Evolutionary conservation across 2,113 vertebrate species (phyloP).

Genomic region (Reinhardtius hippoglossoides): DNA sequence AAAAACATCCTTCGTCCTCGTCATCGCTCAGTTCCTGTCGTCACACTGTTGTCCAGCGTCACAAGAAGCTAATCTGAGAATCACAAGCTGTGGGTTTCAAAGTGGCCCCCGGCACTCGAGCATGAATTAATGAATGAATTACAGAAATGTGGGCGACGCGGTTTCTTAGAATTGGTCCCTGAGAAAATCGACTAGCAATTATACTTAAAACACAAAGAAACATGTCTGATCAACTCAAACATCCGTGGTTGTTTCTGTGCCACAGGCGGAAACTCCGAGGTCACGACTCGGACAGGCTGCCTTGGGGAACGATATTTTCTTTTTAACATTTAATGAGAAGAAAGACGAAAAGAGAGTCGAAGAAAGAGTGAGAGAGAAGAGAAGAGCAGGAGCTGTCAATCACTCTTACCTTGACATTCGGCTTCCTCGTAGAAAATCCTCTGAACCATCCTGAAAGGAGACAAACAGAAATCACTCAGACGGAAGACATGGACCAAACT

Average conservation of each 20-base stretch:
- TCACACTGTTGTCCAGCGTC: no score
- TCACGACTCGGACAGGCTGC: neutral
- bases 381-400: neutral
- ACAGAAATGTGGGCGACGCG: neutral
- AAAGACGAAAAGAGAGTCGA: neutral
- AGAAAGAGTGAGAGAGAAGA: neutral
- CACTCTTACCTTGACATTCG: slow-evolving; percentile 89
- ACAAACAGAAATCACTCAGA: slow-evolving; percentile 8
- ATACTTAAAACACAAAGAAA: neutral
- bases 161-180: neutral
- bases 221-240: neutral
- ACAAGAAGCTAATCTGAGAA: no score
- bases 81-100: no score
- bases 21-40: no score
- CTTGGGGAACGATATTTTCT: neutral
- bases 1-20: no score
- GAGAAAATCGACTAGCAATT: neutral
- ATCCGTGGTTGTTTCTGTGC: neutral
- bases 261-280: neutral
- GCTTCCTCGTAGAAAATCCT: slow-evolving; percentile 93
- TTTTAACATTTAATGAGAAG: neutral
- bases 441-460: slow-evolving; percentile 93
- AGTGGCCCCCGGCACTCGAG: neutral
- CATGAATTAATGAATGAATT: neutral
- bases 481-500: no score